phyloP scores from a whole-genome alignment of 2,888 invertebrate genomes.

The Lithophane leautieri region DNA sequence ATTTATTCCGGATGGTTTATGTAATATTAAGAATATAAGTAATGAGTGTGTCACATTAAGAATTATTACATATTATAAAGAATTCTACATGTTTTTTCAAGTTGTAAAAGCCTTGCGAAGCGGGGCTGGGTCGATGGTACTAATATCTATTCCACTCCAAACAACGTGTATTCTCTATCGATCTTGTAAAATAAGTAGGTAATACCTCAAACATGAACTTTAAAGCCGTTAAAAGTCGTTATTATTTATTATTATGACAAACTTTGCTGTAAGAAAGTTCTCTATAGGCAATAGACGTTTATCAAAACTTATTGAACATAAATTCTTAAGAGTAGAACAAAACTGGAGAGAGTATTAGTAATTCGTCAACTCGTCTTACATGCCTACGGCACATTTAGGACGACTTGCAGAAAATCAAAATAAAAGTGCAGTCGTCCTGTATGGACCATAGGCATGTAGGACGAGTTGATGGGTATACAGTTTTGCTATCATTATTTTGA shows the following conservation, averaged over 20 bases:
- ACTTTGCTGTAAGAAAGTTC: slow-evolving; percentile 41
- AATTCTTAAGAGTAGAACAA: slow-evolving; percentile 10
- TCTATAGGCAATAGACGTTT: slow-evolving; percentile 24
- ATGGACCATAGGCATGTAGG: no score
- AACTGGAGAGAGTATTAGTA: not conserved
- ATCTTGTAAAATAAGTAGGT: slow-evolving; percentile 45
- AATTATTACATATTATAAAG: no score
- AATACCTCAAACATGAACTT: slow-evolving; percentile 38
- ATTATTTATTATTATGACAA: slow-evolving; percentile 58
- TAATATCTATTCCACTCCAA: not conserved
- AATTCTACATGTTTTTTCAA: no score
- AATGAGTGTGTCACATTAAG: no score
- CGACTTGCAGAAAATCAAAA: no score
- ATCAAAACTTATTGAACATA: slow-evolving; percentile 36
- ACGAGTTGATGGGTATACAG: not conserved
- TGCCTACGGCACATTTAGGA: no score
- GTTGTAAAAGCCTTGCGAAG: no score
- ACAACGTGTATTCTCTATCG: slow-evolving; percentile 32
- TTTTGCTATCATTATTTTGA: not conserved
- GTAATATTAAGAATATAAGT: no score
- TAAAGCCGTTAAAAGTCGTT: slow-evolving; percentile 43
- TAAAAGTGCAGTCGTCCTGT: no score
- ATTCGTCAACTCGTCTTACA: no score
- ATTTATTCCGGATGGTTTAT: no score
- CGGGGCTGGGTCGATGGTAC: not conserved